Conservation (phyloP, 2,888 invertebrate species). For the Zygothrica quintamaculata region DNA sequence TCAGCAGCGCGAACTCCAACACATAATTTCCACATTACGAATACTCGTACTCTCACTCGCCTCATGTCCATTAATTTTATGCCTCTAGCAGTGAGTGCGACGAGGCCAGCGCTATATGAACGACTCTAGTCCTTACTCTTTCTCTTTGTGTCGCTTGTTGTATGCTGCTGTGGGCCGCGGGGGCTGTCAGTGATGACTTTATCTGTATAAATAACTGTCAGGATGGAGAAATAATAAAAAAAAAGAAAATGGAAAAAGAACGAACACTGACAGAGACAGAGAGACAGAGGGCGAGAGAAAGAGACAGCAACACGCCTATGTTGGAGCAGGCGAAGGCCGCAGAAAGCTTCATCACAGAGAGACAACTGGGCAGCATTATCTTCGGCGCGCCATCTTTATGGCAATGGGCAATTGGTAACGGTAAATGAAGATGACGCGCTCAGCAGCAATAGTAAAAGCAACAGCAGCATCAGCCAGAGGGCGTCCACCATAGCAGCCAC, state of each 20-base stretch:
- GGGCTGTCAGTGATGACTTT: slow-evolving; percentile 80
- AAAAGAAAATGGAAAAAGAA: slow-evolving; percentile 4
- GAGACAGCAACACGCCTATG: slow-evolving; percentile 39
- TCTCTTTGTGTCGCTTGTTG: slow-evolving; percentile 5
- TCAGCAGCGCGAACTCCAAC: slow-evolving; percentile 62
- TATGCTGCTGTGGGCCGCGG: slow-evolving; percentile 43
- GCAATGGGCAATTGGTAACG: slow-evolving; percentile 52
- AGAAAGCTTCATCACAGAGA: slow-evolving; percentile 28
- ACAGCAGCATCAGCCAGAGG: slow-evolving; percentile 47
- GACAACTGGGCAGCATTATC: slow-evolving; percentile 34
- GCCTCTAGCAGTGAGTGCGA: slow-evolving; percentile 19
- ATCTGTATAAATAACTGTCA: slow-evolving; percentile 82
- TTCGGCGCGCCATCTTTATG: slow-evolving; percentile 52
- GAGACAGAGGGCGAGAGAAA: slow-evolving; percentile 5
- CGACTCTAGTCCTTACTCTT: slow-evolving; percentile 30
- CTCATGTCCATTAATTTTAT: slow-evolving; percentile 45
- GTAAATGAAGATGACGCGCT: slow-evolving; percentile 49
- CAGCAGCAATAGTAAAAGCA: slow-evolving; percentile 15
- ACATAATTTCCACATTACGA: slow-evolving; percentile 65
- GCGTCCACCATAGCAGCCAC: slow-evolving; percentile 64
- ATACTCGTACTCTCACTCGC: slow-evolving; percentile 10
- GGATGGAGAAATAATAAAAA: slow-evolving; percentile 47
- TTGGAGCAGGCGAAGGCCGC: slow-evolving; percentile 1
- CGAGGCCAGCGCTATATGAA: slow-evolving; percentile 24
- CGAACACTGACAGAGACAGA: slow-evolving; percentile 9